Base-by-base conservation (phyloP, 2,888 invertebrate species). In the Drosophila phalerata region DNA sequence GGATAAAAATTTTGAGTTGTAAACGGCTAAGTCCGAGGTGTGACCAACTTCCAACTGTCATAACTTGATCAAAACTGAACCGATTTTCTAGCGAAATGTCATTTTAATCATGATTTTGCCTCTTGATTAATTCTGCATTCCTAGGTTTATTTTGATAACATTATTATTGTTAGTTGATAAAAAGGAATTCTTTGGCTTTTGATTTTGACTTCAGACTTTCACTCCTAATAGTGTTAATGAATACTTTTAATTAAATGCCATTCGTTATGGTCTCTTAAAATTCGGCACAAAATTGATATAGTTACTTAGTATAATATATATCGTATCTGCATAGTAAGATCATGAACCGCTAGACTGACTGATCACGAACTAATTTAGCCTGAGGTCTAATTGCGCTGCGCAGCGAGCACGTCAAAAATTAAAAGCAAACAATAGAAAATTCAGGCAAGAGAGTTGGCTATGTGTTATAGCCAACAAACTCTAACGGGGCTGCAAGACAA, bases 391-490 rank as follows among this genome's bases (percentile, higher is more conserved):
- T 85, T 85, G 80, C 58, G 79, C 56, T 45, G 60, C 53, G 77
- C 49, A 17, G 51, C 48, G 11, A 58, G 72, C 89, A 85, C 85
- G 88, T 85, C 78, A 71, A 72, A 87, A 87, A 85, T 85, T 77
- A 85, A 89, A 85, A 87, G 85, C 88, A 87, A 89, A 85, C 89
- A 84, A 88, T 86, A 67, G 69, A 72, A 79, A 71, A 74, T 70
- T 70, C 70, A 66, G 79, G 60, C 70, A 79, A 73, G 17, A 45
- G 40, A 43, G 17, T 17, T 52, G 53, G 8, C 19, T 22, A 32
- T 32, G 43, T 43, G 56, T 43, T 37, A 25, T 34, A 22, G 43
- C 22, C 9, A 30, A 30, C 51, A 38, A 25, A 22, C 25, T 34
- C 40, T 79, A 74, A 79, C 75, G 76, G 79, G 38, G 66, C 19